These are phyloP conservation scores for Linnaemya vulpina DNA, from an alignment of 2,888 invertebrate species.

Conservation along the genomic window DNA sequence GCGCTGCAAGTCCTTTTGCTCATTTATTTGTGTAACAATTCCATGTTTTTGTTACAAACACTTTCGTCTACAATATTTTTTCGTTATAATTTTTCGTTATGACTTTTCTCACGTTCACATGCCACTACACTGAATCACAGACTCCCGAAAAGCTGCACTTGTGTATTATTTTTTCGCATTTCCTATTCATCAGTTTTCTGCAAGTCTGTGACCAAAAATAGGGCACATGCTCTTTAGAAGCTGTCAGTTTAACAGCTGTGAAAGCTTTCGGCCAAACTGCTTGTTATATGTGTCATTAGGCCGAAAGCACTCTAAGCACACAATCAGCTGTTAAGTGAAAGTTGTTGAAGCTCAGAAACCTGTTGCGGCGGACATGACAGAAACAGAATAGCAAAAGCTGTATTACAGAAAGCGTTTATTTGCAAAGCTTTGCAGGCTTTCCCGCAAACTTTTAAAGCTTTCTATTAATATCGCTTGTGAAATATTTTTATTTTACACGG, in stretches of 20 bases:
- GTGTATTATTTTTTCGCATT: slow-evolving; percentile 5
- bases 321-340: slow-evolving; percentile 43
- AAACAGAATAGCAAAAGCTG: slow-evolving; percentile 1
- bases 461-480: not conserved
- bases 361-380: slow-evolving; percentile 46
- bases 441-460: not conserved
- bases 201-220: slow-evolving; percentile 9
- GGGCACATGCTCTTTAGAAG: slow-evolving; percentile 67
- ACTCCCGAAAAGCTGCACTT: slow-evolving; percentile 35
- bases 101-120: slow-evolving; percentile 69
- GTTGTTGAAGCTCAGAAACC: slow-evolving; percentile 23
- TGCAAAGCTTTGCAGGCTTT: not conserved
- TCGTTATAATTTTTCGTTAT: slow-evolving; percentile 34
- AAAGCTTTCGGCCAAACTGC: slow-evolving; percentile 37
- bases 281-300: slow-evolving; percentile 32
- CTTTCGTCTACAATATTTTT: not conserved
- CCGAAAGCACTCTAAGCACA: not conserved
- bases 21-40: not conserved
- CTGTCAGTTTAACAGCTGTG: slow-evolving; percentile 66
- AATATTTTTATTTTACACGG: not conserved
- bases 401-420: not conserved
- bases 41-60: not conserved
- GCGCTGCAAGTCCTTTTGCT: too few relatives aligned
- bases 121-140: slow-evolving; percentile 69
- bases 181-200: slow-evolving; percentile 13